Base-by-base conservation (phyloP, 2,797 vertebrate genomes). In the Spinus olivaceus region DNA sequence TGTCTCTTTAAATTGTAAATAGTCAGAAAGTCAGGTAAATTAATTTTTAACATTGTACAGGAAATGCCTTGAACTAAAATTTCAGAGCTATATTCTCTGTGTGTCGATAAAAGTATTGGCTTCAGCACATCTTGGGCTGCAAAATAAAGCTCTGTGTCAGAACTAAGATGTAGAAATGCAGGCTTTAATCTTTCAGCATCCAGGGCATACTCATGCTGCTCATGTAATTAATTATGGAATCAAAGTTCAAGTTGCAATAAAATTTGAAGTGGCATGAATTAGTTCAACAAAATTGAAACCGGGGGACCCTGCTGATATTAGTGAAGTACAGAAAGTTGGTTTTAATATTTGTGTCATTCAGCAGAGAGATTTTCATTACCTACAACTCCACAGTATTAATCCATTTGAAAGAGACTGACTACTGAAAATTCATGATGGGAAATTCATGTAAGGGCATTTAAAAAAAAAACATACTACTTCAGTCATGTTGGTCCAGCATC, bases 211-310 rank as follows among this genome's bases (percentile, higher is more conserved):
- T 89, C 72, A 77, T 0, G 0, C 67, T 64, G 60, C 37, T 92
- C 41, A 49, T 81, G 61, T 92, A 94, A 90, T 96, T 95, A 92
- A 94, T 91, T 89, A 86, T n/a, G 13, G 85, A 92, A 88, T 83
- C 84, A 88, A 94, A 94, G 76, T 90, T 96, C 79, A 94, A 91
- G 50, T 73, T 74, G 57, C 32, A 96, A 95, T 95, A 81, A 92
- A 95, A 95, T 86, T 78, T 96, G 79, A 88, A 96, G 94, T 90
- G 65, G 22, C 42, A 69, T 61, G 85, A 92, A 91, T 92, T 94
- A 94, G 42, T 94, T 88, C 91, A 92, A 83, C 57, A 85, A 91
- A 95, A 92, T 94, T 90, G 92, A 94, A 94, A 88, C 23, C 64
- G 22, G 57, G 49, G 23, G 69, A 91, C 8, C 79, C 72, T 95